Base-by-base conservation (phyloP, 2,797 vertebrate species). In the Meriones psammophilus region DNA sequence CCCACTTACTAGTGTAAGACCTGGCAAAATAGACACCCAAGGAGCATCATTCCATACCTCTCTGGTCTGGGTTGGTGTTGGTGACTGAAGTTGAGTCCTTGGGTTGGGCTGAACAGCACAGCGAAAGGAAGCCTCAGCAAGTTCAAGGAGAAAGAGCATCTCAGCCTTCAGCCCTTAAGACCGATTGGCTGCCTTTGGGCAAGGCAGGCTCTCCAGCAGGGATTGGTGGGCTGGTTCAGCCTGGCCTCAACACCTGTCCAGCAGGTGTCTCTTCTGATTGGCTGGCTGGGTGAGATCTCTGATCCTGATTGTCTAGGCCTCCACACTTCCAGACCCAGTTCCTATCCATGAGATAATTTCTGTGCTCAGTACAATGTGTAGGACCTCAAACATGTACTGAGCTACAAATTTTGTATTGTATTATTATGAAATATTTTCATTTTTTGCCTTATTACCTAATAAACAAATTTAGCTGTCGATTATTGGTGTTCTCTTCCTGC, bases 41-140 rank as follows among this genome's bases (percentile, higher is more conserved):
- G 76, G 22, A 91, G 24, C 42, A 1, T 46, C 22, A 54, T 39
- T 58, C 33, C 85, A 36, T 88, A 96, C 94, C 96, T 92, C 22
- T 7, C 22, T 7, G 15, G 26, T 68, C 54, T 46, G 74, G 39
- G 56, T 14, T 20, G 12, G 13, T 17, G 8, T n/a, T 0, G 8
- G 36, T 7, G 30, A 24, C 8, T 0, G 77, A 85, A 89, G 73
- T 68, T 76, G 92, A 92, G 81, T 85, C 64, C 56, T 88, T 39
- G n/a, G 1, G 6, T 76, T 17, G 69, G 94, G 3, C 28, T 36
- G 14, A 78, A 64, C 15, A 60, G 3, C 6, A 42, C 42, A 42
- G 42, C 5, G 15, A 58, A 85, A 50, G 22, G 30, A 56, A 46
- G 81, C 81, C 39, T 85, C 28, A 7, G 9, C 1, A 33, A 3